Base-by-base conservation (phyloP, 2,797 vertebrate species). In the Poecilia wingei region DNA sequence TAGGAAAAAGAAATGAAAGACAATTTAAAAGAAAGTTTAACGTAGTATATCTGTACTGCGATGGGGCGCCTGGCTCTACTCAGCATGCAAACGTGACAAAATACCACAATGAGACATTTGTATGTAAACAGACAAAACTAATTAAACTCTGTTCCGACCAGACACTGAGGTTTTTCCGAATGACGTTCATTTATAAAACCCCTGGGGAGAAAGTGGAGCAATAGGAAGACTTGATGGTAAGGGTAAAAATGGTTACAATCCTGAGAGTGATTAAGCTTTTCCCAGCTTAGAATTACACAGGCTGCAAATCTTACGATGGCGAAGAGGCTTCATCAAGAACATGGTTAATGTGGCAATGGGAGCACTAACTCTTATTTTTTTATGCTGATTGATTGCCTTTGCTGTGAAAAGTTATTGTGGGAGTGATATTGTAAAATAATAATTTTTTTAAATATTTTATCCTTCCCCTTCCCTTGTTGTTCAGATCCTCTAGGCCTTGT, bases 401-500 rank as follows among this genome's bases (percentile, higher is more conserved):
- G 86, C 90, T 92, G 83, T 92, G 90, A 94, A 94, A 95, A 95
- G 90, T 90, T 94, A 90, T 92, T 92, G 88, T 93, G 94, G 81
- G 86, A 91, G 87, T 81, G 84, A 90, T 94, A 91, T 91, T 94
- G 93, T 95, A 95, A 95, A 95, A 94, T 82, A 72, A 94, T 94
- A 51, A 78, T 85, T 91, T 92, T 88, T 90, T 84, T 2, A 4
- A 39, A n/a, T n/a, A 41, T 78, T 74, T 82, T 79, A 83, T 82
- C 81, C 77, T 73, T 76, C 73, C 55, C 78, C 39, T 77, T 75
- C 70, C 5, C 82, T 72, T n/a, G 61, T 51, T 74, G 78, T 72
- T 80, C 81, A 79, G 49, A 74, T 80, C 82, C 78, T 80, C 76
- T 75, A 70, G 86, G 84, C 92, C 94, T 92, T 80, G 88, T 93